phyloP scores from a whole-genome alignment of 2,888 invertebrate species.

The Stictocephala bisonia region DNA sequence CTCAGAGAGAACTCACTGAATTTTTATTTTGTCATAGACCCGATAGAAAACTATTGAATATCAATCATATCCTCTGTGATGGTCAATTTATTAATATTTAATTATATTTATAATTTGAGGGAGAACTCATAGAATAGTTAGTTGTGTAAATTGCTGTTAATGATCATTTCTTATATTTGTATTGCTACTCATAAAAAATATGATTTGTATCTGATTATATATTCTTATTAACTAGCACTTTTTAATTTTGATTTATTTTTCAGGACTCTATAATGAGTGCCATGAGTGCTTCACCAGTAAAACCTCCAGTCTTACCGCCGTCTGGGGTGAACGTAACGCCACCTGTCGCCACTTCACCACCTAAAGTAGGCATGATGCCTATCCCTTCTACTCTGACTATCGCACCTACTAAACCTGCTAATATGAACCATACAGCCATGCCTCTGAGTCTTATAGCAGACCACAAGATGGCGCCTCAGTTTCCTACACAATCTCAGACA shows the following conservation, averaged over 20 bases:
- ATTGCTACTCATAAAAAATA: too few relatives aligned
- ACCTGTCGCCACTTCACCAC: slow-evolving; percentile 30
- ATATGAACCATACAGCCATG: slow-evolving; percentile 44
- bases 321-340: slow-evolving; percentile 42
- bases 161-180: too few relatives aligned
- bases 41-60: too few relatives aligned
- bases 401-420: slow-evolving; percentile 40
- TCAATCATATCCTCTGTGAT: too few relatives aligned
- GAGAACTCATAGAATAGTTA: too few relatives aligned
- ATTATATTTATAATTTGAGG: too few relatives aligned
- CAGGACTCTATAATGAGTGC: slow-evolving; percentile 56
- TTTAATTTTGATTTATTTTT: background rate
- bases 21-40: too few relatives aligned
- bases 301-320: slow-evolving; percentile 48
- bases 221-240: background rate
- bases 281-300: slow-evolving; percentile 59
- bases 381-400: slow-evolving; percentile 12
- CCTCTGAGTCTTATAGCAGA: slow-evolving; percentile 55
- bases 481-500: slow-evolving; percentile 27
- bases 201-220: too few relatives aligned
- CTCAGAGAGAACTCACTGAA: too few relatives aligned
- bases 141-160: too few relatives aligned
- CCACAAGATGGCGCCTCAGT: slow-evolving; percentile 48
- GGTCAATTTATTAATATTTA: too few relatives aligned
- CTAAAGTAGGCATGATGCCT: slow-evolving; percentile 28